Evolutionary conservation across 2,888 invertebrate species (phyloP).

Genomic region (Listrodromus nycthemerus): DNA sequence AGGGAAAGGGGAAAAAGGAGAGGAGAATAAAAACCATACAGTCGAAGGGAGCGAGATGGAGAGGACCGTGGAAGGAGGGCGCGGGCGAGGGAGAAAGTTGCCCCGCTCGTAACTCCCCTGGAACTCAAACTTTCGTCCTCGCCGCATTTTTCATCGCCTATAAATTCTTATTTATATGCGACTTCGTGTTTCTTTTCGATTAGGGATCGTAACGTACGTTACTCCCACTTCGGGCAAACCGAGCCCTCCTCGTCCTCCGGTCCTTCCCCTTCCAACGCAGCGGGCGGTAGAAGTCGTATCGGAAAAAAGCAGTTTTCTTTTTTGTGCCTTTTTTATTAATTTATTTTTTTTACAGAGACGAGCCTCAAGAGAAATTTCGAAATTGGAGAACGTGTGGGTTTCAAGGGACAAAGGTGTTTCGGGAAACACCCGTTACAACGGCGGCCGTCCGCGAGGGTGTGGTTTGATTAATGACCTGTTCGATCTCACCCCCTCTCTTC

Average conservation of each 20-base stretch:
- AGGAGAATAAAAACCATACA: conserved; percentile 56
- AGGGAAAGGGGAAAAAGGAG: conserved; percentile 42
- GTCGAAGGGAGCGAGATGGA: conserved; percentile 52
- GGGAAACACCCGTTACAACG: conserved; percentile 76
- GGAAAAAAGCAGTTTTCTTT: neutral
- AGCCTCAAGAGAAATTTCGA: neutral
- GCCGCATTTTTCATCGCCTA: conserved; percentile 83
- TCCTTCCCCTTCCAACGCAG: conserved; percentile 6
- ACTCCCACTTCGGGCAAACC: conserved; percentile 36
- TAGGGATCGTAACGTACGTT: conserved; percentile 71
- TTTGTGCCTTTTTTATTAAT: neutral
- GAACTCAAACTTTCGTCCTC: conserved; percentile 68
- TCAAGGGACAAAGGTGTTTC: neutral
- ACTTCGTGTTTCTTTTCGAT: conserved; percentile 82
- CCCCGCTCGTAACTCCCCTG: conserved; percentile 53
- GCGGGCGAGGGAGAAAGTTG: conserved; percentile 44
- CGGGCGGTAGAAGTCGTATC: neutral
- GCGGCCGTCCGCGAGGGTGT: conserved; percentile 82
- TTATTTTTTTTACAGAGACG: neutral
- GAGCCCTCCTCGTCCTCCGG: conserved; percentile 32
- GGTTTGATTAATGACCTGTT: conserved; percentile 84
- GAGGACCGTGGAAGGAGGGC: conserved; percentile 50
- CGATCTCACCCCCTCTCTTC: conserved; percentile 75
- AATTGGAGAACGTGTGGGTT: neutral
- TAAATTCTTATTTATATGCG: conserved; percentile 84